Evolutionary conservation across 92 coral and sea anemone species (phyloP), one percentile per base, ranked within the genome.

Genomic region (Porites divaricata): DNA sequence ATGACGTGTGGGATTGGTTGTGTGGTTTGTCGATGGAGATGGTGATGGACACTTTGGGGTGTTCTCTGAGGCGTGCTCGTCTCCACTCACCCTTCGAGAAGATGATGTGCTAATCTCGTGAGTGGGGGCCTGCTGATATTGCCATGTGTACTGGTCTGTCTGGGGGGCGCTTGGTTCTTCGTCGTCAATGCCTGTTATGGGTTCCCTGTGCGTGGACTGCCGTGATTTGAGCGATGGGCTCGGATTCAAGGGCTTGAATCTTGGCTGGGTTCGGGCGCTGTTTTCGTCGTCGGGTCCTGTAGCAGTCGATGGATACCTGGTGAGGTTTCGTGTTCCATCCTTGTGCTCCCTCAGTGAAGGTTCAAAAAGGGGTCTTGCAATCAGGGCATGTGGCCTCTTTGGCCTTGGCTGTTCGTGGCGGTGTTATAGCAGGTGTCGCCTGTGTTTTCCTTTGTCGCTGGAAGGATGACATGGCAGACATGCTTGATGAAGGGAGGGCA

Each of bases 271-370:
- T 8, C 56, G 1, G 56, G 1, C 56, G 56, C 1, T 51, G 56
- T 0, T 26, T 74, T 1, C 65, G 79, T 0, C 87, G 87, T 1
- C 16, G 76, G 14, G 83, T 28, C 56, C 89, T 26, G 89, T 85
- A 90, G 77, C 93, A 90, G 65, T 51, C 23, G 75, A 81, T 90
- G 67, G 88, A 90, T 24, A 90, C 62, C 41, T 81, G 81, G 81
- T 90, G 85, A 3, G 90, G 90, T 53, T 87, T 87, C 22, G 67
- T 35, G 83, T 90, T 87, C 88, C 91, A 86, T 48, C 93, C 88
- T 58, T 86, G 77, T 6, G 92, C 85, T 16, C 96, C 88, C 70
- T 93, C 86, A 10, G 96, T 89, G 74, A 89, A 93, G 49, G 90
- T 69, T 52, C 83, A 76, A 63, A 15, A 90, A n/a, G 57, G n/a